Conservation (phyloP, 2,888 invertebrate species). For the Epicampocera succincta region DNA sequence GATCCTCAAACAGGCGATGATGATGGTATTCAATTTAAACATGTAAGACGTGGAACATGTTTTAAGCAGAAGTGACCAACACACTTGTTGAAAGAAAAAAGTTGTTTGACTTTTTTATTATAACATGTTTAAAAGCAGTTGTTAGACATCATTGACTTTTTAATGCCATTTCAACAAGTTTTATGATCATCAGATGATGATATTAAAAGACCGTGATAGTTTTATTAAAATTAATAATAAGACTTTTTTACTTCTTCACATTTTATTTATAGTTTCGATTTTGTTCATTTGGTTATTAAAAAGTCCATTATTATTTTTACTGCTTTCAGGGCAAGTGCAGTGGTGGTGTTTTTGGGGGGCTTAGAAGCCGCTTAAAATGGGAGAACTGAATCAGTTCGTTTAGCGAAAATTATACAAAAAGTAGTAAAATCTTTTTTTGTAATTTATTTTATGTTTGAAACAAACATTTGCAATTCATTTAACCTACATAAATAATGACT, state of each 20-base stretch:
- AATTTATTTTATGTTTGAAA: no score
- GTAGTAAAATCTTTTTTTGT: no score
- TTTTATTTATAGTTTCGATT: slow-evolving; percentile 30
- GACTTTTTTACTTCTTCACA: neutral
- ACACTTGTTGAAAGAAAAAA: neutral
- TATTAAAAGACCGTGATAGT: slow-evolving; percentile 51
- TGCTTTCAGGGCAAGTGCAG: neutral
- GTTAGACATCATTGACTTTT: slow-evolving; percentile 42
- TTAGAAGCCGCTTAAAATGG: neutral
- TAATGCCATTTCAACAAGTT: slow-evolving; percentile 55
- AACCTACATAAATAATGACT: no score
- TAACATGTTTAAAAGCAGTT: slow-evolving; percentile 44
- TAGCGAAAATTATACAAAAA: no score
- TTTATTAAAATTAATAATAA: slow-evolving; percentile 51
- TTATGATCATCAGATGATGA: slow-evolving; percentile 46
- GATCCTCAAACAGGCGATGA: neutral
- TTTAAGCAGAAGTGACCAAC: slow-evolving; percentile 38
- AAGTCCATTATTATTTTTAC: neutral
- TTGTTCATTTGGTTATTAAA: slow-evolving; percentile 34
- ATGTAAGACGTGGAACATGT: slow-evolving; percentile 39
- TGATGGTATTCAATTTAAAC: slow-evolving; percentile 55
- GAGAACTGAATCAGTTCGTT: no score
- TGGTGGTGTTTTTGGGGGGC: neutral
- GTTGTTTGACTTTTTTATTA: neutral
- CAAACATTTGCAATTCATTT: no score